phyloP scores from a whole-genome alignment of 2,113 vertebrate genomes.

The Cebidichthys violaceus region DNA sequence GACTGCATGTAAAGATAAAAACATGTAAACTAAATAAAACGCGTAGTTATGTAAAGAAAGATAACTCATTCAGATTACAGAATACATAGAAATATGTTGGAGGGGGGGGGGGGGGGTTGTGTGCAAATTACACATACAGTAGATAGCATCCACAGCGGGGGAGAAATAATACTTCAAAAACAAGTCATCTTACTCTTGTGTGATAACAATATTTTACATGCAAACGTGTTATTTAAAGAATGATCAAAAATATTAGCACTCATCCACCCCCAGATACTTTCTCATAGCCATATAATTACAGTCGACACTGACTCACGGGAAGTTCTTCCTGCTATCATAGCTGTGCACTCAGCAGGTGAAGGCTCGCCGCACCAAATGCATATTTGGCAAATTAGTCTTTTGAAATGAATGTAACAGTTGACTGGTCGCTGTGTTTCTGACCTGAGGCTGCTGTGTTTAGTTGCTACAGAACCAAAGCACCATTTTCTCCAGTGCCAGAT shows the following conservation, averaged over 20 bases:
- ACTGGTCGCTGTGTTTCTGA: constrained; percentile 66
- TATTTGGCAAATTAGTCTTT: constrained; percentile 73
- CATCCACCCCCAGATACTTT: constrained; percentile 74
- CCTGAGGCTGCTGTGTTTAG: constrained; percentile 76
- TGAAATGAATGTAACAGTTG: constrained; percentile 81
- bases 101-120: no score
- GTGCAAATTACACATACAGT: constrained; percentile 55
- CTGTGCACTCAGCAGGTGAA: constrained; percentile 97
- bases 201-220: constrained; percentile 63
- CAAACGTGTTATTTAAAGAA: constrained; percentile 67
- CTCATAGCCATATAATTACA: constrained; percentile 70
- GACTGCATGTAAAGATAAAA: constrained; percentile 94
- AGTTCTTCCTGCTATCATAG: constrained; percentile 86
- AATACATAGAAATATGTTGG: constrained; percentile 68
- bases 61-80: constrained; percentile 87
- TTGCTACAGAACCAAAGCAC: constrained; percentile 85
- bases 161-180: constrained; percentile 71
- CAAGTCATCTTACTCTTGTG: constrained; percentile 74
- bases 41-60: constrained; percentile 74
- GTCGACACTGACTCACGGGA: constrained; percentile 69
- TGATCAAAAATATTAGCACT: constrained; percentile 70
- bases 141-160: constrained; percentile 72
- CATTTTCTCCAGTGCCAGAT: constrained; percentile 71
- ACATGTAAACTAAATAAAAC: constrained; percentile 81
- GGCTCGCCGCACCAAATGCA: constrained; percentile 74